A percentile compares a stretch with the other conserved stretches of the same genome.
phyloP scores from a whole-genome alignment of 2,888 invertebrate genomes.

The Crematogaster levior region DNA sequence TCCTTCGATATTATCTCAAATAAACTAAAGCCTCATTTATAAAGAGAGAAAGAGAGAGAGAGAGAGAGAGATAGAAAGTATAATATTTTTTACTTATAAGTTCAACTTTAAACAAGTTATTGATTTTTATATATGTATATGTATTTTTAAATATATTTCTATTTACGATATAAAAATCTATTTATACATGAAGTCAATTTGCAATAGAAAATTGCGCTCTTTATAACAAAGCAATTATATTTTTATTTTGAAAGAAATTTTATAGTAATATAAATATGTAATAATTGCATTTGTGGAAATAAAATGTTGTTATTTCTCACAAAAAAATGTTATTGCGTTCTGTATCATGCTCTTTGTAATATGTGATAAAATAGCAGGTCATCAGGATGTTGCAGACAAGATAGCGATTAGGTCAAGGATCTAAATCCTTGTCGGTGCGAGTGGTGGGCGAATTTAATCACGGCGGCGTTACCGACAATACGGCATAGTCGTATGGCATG shows the following conservation, averaged over 20 bases:
- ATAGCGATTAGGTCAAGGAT: slow-evolving; percentile 70
- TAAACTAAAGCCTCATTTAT: background rate
- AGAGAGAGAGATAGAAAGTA: background rate
- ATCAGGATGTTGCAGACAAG: slow-evolving; percentile 59
- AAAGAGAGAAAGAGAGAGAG: background rate
- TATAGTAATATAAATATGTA: background rate
- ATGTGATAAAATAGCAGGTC: slow-evolving; percentile 55
- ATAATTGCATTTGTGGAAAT: background rate
- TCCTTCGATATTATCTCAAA: background rate
- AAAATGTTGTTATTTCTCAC: background rate
- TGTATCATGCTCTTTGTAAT: slow-evolving; percentile 39
- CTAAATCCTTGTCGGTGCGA: slow-evolving; percentile 65
- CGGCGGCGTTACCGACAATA: slow-evolving; percentile 61
- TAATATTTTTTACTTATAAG: background rate
- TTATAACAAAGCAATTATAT: background rate
- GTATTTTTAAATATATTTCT: background rate
- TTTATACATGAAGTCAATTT: slow-evolving; percentile 16
- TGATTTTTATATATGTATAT: background rate
- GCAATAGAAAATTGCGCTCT: background rate
- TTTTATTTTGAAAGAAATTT: background rate
- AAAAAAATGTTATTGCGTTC: background rate
- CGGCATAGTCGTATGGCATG: slow-evolving; percentile 55
- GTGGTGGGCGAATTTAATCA: slow-evolving; percentile 68
- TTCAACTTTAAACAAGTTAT: background rate
- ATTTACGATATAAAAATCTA: background rate